phyloP scores from a whole-genome alignment of 2,888 invertebrate genomes.

The Rotaria socialis region DNA sequence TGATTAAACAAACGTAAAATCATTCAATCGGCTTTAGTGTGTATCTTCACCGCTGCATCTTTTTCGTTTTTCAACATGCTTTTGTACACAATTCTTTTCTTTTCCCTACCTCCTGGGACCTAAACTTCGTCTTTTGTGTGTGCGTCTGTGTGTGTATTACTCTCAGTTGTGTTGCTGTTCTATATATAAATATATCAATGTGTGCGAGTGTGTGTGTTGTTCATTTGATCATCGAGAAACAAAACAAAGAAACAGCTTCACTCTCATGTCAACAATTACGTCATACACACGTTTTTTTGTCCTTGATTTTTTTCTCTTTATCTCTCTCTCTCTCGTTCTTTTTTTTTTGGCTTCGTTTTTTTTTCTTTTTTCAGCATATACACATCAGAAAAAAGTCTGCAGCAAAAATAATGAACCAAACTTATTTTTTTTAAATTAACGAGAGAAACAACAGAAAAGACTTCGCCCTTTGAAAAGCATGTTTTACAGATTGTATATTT shows the following conservation, averaged over 20 bases:
- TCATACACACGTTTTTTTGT: constrained; percentile 6
- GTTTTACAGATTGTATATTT: neutral
- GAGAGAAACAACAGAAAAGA: neutral
- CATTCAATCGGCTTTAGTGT: constrained; percentile 7
- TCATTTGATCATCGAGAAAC: neutral
- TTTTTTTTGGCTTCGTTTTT: neutral
- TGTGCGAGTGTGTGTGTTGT: constrained; percentile 9
- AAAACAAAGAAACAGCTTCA: neutral
- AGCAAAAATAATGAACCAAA: constrained; percentile 22
- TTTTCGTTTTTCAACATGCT: constrained; percentile 29
- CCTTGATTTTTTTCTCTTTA: neutral
- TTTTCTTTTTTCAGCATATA: constrained; percentile 1
- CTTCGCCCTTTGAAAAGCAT: neutral
- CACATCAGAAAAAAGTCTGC: constrained; percentile 29
- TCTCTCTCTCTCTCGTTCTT: neutral
- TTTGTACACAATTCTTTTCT: constrained; percentile 23
- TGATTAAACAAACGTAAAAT: neutral
- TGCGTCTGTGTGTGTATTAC: neutral
- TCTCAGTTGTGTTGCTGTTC: constrained; percentile 20
- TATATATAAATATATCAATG: constrained; percentile 1
- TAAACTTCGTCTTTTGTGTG: neutral
- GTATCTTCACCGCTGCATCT: constrained; percentile 6
- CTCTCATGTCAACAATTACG: neutral
- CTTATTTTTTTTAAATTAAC: neutral
- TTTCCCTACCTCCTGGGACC: constrained; percentile 6